These are phyloP conservation scores for Hartigia nigra DNA, from an alignment of 2,888 invertebrate genomes.

Conservation along the genomic window DNA sequence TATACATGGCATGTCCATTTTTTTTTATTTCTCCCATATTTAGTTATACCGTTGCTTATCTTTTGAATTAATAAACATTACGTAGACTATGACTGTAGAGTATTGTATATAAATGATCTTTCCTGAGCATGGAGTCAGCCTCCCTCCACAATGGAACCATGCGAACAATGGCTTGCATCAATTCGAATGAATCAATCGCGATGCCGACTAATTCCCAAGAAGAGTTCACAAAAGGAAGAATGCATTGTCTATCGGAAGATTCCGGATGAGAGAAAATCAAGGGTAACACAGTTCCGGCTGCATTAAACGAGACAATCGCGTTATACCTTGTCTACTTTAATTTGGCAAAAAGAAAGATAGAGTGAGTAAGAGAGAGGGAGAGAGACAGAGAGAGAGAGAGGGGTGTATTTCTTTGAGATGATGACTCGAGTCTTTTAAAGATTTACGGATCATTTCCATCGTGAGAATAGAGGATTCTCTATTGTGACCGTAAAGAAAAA, in stretches of 20 bases:
- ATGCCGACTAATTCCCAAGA: conserved; percentile 39
- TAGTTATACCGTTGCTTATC: background rate
- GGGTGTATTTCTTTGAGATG: conserved; percentile 21
- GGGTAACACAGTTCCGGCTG: background rate
- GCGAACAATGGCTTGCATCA: conserved; percentile 49
- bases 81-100: conserved; percentile 32
- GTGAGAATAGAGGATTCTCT: background rate
- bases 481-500: background rate
- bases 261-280: background rate
- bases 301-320: background rate
- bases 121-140: conserved; percentile 26
- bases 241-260: background rate
- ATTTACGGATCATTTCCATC: background rate
- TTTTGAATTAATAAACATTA: background rate
- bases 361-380: background rate
- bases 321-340: background rate
- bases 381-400: background rate
- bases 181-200: conserved; percentile 57
- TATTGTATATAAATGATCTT: conserved; percentile 45
- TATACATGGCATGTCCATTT: background rate
- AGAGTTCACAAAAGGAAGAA: conserved; percentile 13
- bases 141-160: conserved; percentile 34
- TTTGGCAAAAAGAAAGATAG: background rate
- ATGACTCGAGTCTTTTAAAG: conserved; percentile 1
- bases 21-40: too few relatives aligned